Percentiles rank a stretch among this genome's conserved stretches.
Evolutionary conservation across 2,113 vertebrate genomes (phyloP).

Genomic region (Erpornis zantholeuca): DNA sequence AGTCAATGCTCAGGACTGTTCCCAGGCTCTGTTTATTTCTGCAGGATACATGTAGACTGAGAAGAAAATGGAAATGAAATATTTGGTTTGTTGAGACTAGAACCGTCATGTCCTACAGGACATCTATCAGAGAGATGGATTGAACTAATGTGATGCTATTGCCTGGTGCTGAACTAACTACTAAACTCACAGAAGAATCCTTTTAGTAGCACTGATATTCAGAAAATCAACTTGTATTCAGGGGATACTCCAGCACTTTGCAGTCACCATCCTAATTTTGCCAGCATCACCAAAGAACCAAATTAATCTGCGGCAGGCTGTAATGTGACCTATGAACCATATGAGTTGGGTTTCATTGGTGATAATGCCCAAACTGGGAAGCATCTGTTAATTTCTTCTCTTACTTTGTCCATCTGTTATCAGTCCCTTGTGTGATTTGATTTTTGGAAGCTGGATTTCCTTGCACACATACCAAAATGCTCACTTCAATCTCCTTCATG

Average conservation of each 20-base stretch:
- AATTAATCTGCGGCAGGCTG: not conserved
- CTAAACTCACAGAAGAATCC: not conserved
- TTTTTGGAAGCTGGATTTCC: slow-evolving; percentile 43
- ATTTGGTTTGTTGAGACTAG: not conserved
- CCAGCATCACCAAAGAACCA: not conserved
- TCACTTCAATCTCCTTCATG: slow-evolving; percentile 27
- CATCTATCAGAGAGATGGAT: not conserved
- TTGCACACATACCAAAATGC: not conserved
- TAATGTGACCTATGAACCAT: not conserved
- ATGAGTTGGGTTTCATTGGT: not conserved
- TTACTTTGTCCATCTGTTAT: slow-evolving; percentile 35
- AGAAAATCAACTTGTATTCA: not conserved
- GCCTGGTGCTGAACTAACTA: not conserved
- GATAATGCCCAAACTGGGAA: slow-evolving; percentile 17
- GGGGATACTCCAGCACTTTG: not conserved
- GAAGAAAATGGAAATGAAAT: not conserved
- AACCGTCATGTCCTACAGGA: not conserved
- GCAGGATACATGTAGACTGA: not conserved
- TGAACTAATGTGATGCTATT: not conserved
- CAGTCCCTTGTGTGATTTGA: slow-evolving; percentile 16
- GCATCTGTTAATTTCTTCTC: not conserved
- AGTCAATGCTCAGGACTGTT: not conserved
- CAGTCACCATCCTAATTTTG: not conserved
- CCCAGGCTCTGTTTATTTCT: not conserved
- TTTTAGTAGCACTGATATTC: not conserved